These are phyloP conservation scores for Nothoprocta perdicaria DNA, from an alignment of 2,113 vertebrate species.

Conservation along the genomic window DNA sequence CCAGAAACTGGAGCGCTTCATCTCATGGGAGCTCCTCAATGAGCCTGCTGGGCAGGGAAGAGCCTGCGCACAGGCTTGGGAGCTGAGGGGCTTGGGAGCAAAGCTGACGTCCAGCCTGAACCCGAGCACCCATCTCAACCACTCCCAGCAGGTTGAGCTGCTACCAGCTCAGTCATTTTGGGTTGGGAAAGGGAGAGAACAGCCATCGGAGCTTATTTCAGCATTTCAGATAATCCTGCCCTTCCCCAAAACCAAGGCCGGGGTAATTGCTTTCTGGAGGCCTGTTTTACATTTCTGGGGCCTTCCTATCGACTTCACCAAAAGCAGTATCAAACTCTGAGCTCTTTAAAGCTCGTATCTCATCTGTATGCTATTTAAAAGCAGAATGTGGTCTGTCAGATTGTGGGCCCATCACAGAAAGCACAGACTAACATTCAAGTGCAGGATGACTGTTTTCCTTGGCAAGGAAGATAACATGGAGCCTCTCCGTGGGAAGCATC, in stretches of 20 bases:
- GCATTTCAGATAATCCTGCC: background rate
- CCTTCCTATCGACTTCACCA: background rate
- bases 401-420: background rate
- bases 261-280: background rate
- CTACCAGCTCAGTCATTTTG: background rate
- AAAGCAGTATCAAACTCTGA: background rate
- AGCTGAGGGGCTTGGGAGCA: background rate
- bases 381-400: background rate
- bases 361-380: conserved; percentile 1
- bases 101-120: background rate
- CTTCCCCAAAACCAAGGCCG: background rate
- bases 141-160: background rate
- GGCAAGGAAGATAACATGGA: background rate
- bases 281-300: background rate
- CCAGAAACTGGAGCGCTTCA: background rate
- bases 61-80: too few relatives aligned
- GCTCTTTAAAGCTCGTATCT: background rate
- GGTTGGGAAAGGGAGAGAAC: background rate
- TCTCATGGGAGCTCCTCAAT: background rate
- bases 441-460: conserved; percentile 16
- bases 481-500: background rate
- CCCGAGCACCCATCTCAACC: background rate
- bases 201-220: background rate
- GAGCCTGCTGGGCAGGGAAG: background rate
- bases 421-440: conserved; percentile 24